These are phyloP conservation scores for Pseudochirops cupreus DNA, from an alignment of 2,797 vertebrate species.

Conservation along the genomic window DNA sequence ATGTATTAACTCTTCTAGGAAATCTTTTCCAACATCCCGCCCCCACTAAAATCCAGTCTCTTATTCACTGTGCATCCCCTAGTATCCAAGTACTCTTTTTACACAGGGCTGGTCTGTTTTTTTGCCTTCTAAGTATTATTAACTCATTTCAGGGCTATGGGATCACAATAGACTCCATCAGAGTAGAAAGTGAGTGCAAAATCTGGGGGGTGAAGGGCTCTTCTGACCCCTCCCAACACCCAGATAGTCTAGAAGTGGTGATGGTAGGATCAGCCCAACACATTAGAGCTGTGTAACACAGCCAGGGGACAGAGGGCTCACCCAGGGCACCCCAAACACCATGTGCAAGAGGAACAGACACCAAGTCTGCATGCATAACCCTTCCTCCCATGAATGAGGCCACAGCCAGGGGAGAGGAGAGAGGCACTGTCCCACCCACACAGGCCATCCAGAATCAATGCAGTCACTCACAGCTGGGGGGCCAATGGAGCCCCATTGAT, in stretches of 20 bases:
- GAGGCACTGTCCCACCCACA: neutral
- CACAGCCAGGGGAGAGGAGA: neutral
- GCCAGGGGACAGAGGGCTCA: neutral
- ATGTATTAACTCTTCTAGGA: neutral
- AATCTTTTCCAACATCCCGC: neutral
- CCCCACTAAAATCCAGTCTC: neutral
- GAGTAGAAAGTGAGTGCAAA: neutral
- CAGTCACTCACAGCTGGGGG: constrained; percentile 54
- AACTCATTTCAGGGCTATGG: neutral
- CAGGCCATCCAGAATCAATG: neutral
- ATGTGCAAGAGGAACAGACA: neutral
- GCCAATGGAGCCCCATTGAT: constrained; percentile 38
- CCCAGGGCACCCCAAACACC: neutral
- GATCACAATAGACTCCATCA: neutral
- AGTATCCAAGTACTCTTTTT: neutral
- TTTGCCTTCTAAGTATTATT: neutral
- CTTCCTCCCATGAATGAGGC: neutral
- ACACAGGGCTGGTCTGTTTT: neutral
- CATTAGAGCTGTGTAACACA: neutral
- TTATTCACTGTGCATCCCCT: neutral
- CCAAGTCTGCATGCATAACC: neutral
- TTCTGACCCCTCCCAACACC: neutral
- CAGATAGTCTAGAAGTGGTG: neutral
- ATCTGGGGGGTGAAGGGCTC: neutral
- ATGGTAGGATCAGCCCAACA: neutral